Percentiles rank a stretch among this genome's conserved stretches.
Evolutionary conservation across 1,140 invertebrate species (phyloP).

Genomic region (Caenorhabditis remanei): DNA sequence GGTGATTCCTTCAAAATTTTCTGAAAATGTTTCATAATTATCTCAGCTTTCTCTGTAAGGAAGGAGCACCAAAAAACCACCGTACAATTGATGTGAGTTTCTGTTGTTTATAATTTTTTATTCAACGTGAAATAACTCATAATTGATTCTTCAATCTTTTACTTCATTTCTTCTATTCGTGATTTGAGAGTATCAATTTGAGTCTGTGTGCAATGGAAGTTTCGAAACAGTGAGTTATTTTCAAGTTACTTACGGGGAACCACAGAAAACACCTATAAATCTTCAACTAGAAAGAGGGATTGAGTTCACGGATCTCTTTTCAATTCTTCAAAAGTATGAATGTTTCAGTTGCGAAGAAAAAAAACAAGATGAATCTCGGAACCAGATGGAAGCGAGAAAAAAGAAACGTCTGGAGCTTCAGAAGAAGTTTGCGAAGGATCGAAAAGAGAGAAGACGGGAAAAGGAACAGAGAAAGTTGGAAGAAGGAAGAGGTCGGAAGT

Average conservation of each 20-base stretch:
- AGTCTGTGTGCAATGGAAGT: conserved; percentile 38
- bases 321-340: too few relatives aligned
- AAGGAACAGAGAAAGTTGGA: conserved; percentile 17
- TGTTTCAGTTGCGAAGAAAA: conserved; percentile 38
- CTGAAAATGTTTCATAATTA: too few relatives aligned
- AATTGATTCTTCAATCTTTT: background rate
- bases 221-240: conserved; percentile 14
- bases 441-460: conserved; percentile 6
- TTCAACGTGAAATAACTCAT: too few relatives aligned
- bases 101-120: too few relatives aligned
- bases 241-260: background rate
- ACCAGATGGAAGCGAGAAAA: background rate
- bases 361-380: background rate
- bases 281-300: background rate
- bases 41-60: too few relatives aligned
- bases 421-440: background rate
- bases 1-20: too few relatives aligned
- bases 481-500: conserved; percentile 9
- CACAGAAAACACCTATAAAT: background rate
- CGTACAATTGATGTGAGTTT: too few relatives aligned
- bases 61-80: too few relatives aligned
- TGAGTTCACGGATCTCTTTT: too few relatives aligned
- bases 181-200: conserved; percentile 27
- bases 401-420: conserved; percentile 28
- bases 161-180: background rate